Base-by-base conservation (phyloP, 2,888 invertebrate genomes). In the Andrena camellia region DNA sequence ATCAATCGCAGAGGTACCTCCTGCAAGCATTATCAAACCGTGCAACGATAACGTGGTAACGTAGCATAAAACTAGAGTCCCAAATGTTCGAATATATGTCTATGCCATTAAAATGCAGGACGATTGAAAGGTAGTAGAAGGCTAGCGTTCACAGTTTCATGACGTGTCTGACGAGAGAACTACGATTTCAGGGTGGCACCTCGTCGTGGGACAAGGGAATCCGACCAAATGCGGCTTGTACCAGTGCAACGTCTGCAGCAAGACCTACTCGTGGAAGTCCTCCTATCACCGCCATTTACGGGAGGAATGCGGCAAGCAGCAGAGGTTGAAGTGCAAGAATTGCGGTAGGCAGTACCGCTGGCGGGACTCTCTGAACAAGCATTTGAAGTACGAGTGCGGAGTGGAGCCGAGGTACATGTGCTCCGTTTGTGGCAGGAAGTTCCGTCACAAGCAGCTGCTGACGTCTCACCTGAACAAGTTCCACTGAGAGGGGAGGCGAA, bases 291-390 rank as follows among this genome's bases (percentile, higher is more conserved):
- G 91, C 50, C 92, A 93, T 79, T 86, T 91, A 48, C 88, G 91
- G 0, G 86, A 90, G 48, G 92, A 92, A 70, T 94, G 93, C 80
- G 93, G 92, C 57, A 92, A 92, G 67, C 90, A 88, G 31, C 90
- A 57, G 20, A 64, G 23, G 31, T 50, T 29, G 20, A 77, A 67
- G 2, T 85, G 85, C 73, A 60, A 70, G 33, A 83, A 78, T 23
- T 88, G 87, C 52, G 86, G 86, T 0, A 85, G 64, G 23, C 67
- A 75, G 50, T 89, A 86, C 67, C 69, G 77, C 0, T 82, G 81
- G 78, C 66, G 76, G 17, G 68, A 75, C 59, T 81, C 83, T 8
- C 71, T 86, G 33, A 59, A 64, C 59, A 87, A 74, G 29, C 86
- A 85, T 67, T 66, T 84, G 50, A 82, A 85, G n/a, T 74, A 64